Percentiles rank a stretch among this genome's conserved stretches.
phyloP scores from a whole-genome alignment of 2,113 vertebrate genomes.

The Pelusios castaneus region DNA sequence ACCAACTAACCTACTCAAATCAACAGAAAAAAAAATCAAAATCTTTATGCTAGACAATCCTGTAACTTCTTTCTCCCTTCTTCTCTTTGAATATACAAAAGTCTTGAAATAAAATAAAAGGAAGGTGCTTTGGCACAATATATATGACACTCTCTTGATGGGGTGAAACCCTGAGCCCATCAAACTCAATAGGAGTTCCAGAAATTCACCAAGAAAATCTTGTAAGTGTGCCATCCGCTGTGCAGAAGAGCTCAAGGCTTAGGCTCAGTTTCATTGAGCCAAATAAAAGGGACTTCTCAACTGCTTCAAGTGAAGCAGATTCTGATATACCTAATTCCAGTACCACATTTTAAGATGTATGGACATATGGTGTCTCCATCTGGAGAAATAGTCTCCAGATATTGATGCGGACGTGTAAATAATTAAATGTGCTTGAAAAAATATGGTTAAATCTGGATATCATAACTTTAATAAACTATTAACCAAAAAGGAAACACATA shows the following conservation, averaged over 20 bases:
- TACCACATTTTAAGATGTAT: background rate
- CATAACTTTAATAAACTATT: background rate
- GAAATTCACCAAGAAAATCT: background rate
- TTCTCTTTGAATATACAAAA: background rate
- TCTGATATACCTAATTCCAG: background rate
- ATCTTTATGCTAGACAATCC: background rate
- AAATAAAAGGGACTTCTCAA: background rate
- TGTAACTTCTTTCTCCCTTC: background rate
- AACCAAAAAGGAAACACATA: background rate
- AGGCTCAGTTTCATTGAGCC: background rate
- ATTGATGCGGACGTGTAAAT: background rate
- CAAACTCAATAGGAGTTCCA: background rate
- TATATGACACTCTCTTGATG: background rate
- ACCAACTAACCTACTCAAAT: background rate
- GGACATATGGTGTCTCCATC: fast-evolving
- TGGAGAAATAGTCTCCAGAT: background rate
- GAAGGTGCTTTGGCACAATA: background rate
- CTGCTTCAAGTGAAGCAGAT: background rate
- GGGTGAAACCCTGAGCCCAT: fast-evolving
- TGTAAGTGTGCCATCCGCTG: background rate
- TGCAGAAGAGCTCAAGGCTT: background rate
- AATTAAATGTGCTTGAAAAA: background rate
- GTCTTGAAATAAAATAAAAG: background rate
- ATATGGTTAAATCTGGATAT: background rate
- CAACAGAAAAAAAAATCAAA: background rate